Percentiles rank a stretch among this genome's conserved stretches.
These are phyloP conservation scores for Cranoglanis bouderius DNA, from an alignment of 2,113 vertebrate species.

Conservation along the genomic window DNA sequence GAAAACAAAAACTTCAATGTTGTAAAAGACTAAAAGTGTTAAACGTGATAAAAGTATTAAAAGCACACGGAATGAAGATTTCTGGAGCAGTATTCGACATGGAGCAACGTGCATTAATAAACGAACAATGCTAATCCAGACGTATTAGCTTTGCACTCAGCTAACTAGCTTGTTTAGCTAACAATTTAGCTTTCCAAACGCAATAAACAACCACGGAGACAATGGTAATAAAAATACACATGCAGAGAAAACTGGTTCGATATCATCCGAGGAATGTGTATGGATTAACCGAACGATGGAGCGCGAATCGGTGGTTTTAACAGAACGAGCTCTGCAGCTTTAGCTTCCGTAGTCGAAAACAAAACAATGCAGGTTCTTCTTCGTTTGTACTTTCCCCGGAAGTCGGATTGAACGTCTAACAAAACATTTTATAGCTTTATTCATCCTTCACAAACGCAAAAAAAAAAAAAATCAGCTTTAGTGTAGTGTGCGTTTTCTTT, in stretches of 20 bases:
- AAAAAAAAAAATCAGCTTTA: neutral
- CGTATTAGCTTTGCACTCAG: neutral
- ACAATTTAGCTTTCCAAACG: neutral
- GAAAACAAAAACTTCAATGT: neutral
- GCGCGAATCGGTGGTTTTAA: neutral
- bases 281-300: too few species aligned
- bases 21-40: neutral
- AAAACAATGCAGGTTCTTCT: conserved; percentile 8
- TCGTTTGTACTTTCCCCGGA: neutral
- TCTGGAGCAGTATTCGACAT: neutral
- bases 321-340: neutral
- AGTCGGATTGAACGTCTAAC: neutral
- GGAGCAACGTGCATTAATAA: neutral
- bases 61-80: too few species aligned
- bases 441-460: neutral
- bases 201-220: neutral
- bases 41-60: neutral
- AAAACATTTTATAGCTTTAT: neutral
- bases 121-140: neutral
- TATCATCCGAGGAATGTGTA: neutral
- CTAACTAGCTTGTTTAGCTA: neutral
- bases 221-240: neutral
- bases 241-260: neutral
- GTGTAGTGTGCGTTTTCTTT: neutral
- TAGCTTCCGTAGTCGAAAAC: neutral